phyloP scores from a whole-genome alignment of 1,140 invertebrate species.

The Penaeus japonicus region DNA sequence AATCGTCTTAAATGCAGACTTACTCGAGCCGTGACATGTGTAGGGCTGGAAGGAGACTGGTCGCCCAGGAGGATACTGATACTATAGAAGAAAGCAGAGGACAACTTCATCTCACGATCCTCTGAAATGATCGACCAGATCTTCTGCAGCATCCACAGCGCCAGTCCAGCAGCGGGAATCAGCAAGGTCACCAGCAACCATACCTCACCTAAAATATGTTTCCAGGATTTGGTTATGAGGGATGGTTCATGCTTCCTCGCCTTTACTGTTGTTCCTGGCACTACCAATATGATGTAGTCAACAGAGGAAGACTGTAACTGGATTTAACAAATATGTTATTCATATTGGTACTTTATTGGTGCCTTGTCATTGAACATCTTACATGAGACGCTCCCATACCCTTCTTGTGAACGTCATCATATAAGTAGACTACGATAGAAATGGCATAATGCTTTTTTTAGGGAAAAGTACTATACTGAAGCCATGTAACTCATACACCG shows the following conservation, averaged over 20 bases:
- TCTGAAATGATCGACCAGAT: neutral
- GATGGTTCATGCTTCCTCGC: too few species aligned
- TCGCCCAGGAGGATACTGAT: slow-evolving; percentile 17
- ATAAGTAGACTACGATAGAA: too few species aligned
- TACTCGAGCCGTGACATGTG: neutral
- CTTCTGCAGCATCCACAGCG: neutral
- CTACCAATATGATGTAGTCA: too few species aligned
- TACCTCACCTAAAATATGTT: neutral
- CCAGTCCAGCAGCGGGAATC: neutral
- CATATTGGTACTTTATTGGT: too few species aligned
- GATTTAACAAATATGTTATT: too few species aligned
- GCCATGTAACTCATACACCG: neutral
- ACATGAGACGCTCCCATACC: too few species aligned
- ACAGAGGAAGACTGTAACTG: too few species aligned
- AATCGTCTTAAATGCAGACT: neutral
- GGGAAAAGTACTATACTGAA: too few species aligned
- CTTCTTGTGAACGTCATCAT: too few species aligned
- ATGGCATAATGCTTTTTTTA: too few species aligned
- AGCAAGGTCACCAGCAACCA: neutral
- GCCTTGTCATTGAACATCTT: too few species aligned
- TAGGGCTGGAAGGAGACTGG: neutral
- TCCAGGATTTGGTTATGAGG: neutral
- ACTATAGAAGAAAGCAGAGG: neutral
- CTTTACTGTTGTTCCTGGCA: too few species aligned
- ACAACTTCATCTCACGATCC: neutral